These are phyloP conservation scores for Leucoraja ocellata DNA, from an alignment of 2,797 vertebrate species.

Conservation along the genomic window DNA sequence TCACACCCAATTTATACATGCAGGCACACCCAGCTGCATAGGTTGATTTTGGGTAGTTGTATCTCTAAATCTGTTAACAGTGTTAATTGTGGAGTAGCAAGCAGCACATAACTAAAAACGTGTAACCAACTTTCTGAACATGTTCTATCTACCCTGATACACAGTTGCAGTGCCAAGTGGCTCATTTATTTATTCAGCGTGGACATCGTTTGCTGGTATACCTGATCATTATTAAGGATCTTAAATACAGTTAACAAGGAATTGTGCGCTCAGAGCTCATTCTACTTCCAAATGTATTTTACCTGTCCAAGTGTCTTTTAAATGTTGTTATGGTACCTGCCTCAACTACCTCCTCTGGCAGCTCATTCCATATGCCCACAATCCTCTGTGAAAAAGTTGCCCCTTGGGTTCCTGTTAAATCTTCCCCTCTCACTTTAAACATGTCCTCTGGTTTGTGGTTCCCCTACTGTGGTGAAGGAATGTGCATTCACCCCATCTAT, in stretches of 20 bases:
- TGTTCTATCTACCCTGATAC: background rate
- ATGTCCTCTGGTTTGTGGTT: too few species aligned
- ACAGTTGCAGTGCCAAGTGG: background rate
- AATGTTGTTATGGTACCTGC: too few species aligned
- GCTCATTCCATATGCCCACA: too few species aligned
- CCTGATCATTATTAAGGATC: background rate
- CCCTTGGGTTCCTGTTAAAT: too few species aligned
- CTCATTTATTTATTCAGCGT: background rate
- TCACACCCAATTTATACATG: background rate
- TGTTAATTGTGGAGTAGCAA: background rate
- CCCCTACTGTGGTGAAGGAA: too few species aligned
- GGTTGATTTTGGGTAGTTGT: background rate
- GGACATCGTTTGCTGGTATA: background rate
- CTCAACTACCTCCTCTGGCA: too few species aligned
- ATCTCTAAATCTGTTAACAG: background rate
- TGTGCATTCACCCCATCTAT: too few species aligned
- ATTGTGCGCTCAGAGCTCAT: background rate
- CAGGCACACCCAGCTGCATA: background rate
- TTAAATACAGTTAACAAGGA: background rate
- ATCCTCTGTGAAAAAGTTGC: too few species aligned
- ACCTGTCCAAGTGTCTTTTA: too few species aligned
- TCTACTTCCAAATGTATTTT: too few species aligned
- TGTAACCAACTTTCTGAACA: conserved; percentile 1
- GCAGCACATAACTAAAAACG: background rate
- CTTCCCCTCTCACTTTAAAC: too few species aligned